Evolutionary conservation across 2,797 vertebrate species (phyloP).

Genomic region (Vipera ursinii): DNA sequence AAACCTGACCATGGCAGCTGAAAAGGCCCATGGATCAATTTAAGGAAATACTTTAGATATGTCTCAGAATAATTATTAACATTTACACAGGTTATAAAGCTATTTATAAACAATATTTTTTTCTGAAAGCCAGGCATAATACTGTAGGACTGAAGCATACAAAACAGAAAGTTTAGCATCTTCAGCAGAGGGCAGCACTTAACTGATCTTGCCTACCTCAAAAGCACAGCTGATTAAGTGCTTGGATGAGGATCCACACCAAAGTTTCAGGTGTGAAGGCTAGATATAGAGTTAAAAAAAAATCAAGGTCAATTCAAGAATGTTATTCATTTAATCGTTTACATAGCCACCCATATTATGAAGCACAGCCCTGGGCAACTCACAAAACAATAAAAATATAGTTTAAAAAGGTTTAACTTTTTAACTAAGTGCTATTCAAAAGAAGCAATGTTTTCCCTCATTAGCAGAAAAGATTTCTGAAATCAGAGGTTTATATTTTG

Average conservation of each 20-base stretch:
- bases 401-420: not conserved
- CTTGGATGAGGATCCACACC: not conserved
- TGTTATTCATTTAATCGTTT: not conserved
- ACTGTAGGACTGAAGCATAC: not conserved
- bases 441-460: not conserved
- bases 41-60: not conserved
- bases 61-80: not conserved
- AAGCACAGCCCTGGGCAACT: not conserved
- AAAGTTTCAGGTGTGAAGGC: not conserved
- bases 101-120: not conserved
- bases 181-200: not conserved
- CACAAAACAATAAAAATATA: not conserved
- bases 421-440: not conserved
- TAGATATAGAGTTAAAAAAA: not conserved
- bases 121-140: not conserved
- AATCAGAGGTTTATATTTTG: not conserved
- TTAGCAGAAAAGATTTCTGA: not conserved
- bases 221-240: not conserved
- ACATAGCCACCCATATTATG: not conserved
- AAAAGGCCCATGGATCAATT: not conserved
- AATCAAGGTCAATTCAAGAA: not conserved
- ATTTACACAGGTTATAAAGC: not conserved
- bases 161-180: not conserved
- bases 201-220: not conserved
- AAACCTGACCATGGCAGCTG: not conserved